Evolutionary conservation across 2,888 invertebrate genomes (phyloP).

Genomic region (Meiosimyza decipiens): DNA sequence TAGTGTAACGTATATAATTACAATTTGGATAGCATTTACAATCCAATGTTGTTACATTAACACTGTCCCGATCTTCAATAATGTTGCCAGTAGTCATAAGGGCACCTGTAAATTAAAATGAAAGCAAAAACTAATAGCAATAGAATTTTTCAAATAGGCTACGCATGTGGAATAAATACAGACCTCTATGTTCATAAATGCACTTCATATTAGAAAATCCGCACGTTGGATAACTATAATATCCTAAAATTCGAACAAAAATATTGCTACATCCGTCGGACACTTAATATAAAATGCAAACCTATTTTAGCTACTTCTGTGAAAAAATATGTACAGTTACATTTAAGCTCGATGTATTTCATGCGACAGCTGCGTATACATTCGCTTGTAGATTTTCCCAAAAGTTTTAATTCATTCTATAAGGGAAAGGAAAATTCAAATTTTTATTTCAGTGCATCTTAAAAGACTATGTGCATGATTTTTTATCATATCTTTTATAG

Average conservation of each 20-base stretch:
- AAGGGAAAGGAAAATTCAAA: background rate
- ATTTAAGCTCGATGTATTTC: slow-evolving; percentile 46
- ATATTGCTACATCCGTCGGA: too few relatives aligned
- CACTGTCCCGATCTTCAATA: slow-evolving; percentile 48
- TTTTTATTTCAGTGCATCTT: too few relatives aligned
- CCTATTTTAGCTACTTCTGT: background rate
- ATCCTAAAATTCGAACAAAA: too few relatives aligned
- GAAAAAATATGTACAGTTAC: slow-evolving; percentile 46
- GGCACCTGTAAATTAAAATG: slow-evolving; percentile 41
- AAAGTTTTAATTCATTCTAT: slow-evolving; percentile 40
- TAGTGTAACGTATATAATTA: slow-evolving; percentile 51
- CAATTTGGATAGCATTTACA: slow-evolving; percentile 55
- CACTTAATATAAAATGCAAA: too few relatives aligned
- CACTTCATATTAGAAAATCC: slow-evolving; percentile 31
- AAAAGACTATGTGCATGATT: too few relatives aligned
- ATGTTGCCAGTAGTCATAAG: slow-evolving; percentile 52
- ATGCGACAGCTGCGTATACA: slow-evolving; percentile 51
- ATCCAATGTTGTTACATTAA: slow-evolving; percentile 46
- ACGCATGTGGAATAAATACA: background rate
- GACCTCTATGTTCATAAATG: slow-evolving; percentile 35
- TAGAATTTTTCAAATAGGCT: background rate
- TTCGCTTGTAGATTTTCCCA: slow-evolving; percentile 31
- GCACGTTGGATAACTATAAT: too few relatives aligned
- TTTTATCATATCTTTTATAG: too few relatives aligned
- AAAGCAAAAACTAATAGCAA: background rate